A percentile compares a stretch with the other conserved stretches of the same genome.
Evolutionary conservation across 2,797 vertebrate genomes (phyloP).

Genomic region (Ctenopoma multispine): DNA sequence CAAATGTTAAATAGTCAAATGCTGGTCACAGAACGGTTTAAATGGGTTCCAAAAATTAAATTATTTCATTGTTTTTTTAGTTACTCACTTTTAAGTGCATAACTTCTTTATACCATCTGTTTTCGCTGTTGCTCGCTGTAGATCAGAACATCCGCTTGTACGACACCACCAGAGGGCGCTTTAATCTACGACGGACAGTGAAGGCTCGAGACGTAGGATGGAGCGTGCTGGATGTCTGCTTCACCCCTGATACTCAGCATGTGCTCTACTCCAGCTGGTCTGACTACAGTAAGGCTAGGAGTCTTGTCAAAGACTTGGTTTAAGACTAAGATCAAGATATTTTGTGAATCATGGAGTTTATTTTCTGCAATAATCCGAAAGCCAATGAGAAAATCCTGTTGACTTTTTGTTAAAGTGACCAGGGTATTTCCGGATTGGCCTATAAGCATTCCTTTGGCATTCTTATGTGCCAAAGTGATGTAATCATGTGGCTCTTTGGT

Average conservation of each 20-base stretch:
- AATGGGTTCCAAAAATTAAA: not conserved
- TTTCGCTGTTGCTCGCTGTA: conserved; percentile 40
- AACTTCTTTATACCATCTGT: not conserved
- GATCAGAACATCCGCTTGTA: conserved; percentile 94
- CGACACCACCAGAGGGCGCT: conserved; percentile 87
- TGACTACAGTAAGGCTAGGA: conserved; percentile 91
- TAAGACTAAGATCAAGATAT: no score
- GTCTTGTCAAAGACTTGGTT: not conserved
- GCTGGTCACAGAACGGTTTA: no score
- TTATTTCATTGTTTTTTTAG: not conserved
- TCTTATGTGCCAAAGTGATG: no score
- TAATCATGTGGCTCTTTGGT: no score
- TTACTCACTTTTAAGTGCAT: not conserved
- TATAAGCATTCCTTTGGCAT: no score
- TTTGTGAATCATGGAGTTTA: no score
- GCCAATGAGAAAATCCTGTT: no score
- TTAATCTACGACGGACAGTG: conserved; percentile 86
- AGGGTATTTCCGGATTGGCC: no score
- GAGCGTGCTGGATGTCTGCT: conserved; percentile 94
- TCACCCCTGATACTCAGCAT: conserved; percentile 88
- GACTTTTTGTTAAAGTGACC: no score
- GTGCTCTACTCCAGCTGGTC: conserved; percentile 97
- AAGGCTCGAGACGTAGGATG: conserved; percentile 94
- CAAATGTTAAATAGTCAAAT: not conserved
- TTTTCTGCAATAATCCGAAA: no score